Base-by-base conservation (phyloP, 2,797 vertebrate genomes). In the Carduelis carduelis region DNA sequence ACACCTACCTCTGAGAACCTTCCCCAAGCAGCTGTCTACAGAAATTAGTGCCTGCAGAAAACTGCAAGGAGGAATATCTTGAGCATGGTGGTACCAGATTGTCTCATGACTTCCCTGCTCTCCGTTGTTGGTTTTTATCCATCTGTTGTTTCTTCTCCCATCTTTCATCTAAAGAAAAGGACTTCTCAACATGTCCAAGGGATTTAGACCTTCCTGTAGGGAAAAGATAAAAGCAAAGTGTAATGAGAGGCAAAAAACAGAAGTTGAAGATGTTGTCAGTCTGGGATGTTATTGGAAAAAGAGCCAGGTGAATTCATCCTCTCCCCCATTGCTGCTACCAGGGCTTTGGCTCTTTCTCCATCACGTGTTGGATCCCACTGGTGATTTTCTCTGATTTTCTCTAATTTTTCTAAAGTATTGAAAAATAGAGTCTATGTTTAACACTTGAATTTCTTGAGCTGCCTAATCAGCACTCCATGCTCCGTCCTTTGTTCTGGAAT, bases 101-200 rank as follows among this genome's bases (percentile, higher is more conserved):
- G 83, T 68, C 75, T 95, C 81, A 68, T 75, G 82, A 90, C 53
- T 96, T 90, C 53, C 35, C 78, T 9, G 71, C 0, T 0, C 44
- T 69, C 4, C 9, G 1, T 52, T 53, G 47, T 68, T 63, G 71
- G 59, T 84, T 93, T 85, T 14, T 11, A 65, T 44, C 92, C 90
- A 95, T 96, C 95, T 94, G 86, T 61, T 93, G 71, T 77, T 90
- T 87, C 92, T 82, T 53, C 28, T 80, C 46, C 78, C 88, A 43
- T 90, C 59, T 90, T 89, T 93, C 89, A 79, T 91, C 71, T 46
- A 34, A 66, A 23, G 37, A 61, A 92, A 83, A 75, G 69, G 53
- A 89, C 28, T 63, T 85, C 34, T 37, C 72, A 86, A 61, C 22
- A 0, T 22, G 84, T 66, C 34, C 65, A 41, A 50, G 41, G 78